Evolutionary conservation across 2,797 vertebrate genomes (phyloP).

Genomic region (Lindbergichthys nudifrons): DNA sequence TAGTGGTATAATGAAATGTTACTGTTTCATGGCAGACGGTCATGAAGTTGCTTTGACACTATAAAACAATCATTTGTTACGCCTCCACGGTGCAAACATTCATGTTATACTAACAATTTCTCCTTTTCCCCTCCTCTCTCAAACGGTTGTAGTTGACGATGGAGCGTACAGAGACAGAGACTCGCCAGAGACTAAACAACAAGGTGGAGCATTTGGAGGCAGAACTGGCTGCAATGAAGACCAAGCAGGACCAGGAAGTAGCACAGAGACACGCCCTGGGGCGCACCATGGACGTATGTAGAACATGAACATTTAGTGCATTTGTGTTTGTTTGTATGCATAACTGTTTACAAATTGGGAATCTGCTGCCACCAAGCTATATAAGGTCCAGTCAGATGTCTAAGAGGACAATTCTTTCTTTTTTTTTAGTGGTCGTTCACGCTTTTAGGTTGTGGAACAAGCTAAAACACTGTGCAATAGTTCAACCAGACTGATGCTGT

Average conservation of each 20-base stretch:
- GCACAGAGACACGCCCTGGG: slow-evolving; percentile 91
- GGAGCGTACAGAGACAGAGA: slow-evolving; percentile 93
- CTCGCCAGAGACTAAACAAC: slow-evolving; percentile 89
- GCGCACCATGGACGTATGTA: slow-evolving; percentile 84
- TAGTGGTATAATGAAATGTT: background rate
- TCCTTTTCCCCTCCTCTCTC: background rate
- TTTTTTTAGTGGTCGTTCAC: too few relatives aligned
- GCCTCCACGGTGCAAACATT: background rate
- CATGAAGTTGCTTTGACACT: background rate
- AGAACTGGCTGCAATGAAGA: slow-evolving; percentile 91
- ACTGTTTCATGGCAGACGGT: background rate
- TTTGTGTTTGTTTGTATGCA: too few relatives aligned
- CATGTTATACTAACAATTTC: background rate
- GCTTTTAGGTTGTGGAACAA: too few relatives aligned
- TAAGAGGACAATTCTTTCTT: too few relatives aligned
- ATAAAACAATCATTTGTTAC: background rate
- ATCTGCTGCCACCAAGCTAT: background rate
- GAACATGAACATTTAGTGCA: background rate
- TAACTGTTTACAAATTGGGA: too few relatives aligned
- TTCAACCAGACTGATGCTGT: too few relatives aligned
- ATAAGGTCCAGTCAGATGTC: too few relatives aligned
- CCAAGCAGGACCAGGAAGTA: slow-evolving; percentile 91
- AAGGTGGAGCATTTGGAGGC: slow-evolving; percentile 91
- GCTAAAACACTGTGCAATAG: background rate
- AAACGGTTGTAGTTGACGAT: slow-evolving; percentile 86